Evolutionary conservation across 2,888 invertebrate genomes (phyloP), one percentile per base, ranked within the genome.

Genomic region (Athalia rosae): DNA sequence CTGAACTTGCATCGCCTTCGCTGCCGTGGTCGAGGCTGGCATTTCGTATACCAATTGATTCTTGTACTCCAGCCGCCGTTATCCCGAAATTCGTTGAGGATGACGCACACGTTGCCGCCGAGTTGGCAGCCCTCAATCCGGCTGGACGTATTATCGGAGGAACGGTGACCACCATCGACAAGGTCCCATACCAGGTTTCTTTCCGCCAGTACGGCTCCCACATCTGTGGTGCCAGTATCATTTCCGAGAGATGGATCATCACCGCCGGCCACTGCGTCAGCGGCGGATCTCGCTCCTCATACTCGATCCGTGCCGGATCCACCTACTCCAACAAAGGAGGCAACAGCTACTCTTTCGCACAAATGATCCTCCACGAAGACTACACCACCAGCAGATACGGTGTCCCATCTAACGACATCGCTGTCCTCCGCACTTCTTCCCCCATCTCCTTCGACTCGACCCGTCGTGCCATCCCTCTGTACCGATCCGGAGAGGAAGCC

Each of bases 261-360:
- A 93, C 93, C 0, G 93, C 93, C 5, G 93, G 92, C 1, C 93
- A 93, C 82, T 93, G 93, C 81, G 85, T 91, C 63, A 79, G 81
- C 53, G 82, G 79, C 50, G 50, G 64, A 13, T 74, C 71, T 0
- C 43, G 56, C 3, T 11, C 5, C 6, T 58, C n/a, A 43, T 74
- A 84, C 0, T 79, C 77, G 0, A 85, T 94, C 0, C 91, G 93
- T 0, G 89, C 91, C 3, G 93, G 93, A 4, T 92, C 92, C 1
- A 91, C 92, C 0, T 90, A 90, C 50, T 91, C 88, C 41, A 83
- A 85, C 0, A 78, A 83, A 0, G 92, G 92, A 0, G 94, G 94
- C 0, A 83, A 90, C 61, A 4, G 93, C 0, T 86, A 92, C n/a
- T 87, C 89, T 13, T 91, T 93, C 0, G 88, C 89, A 0, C 90